Conservation (phyloP, 2,797 vertebrate species). For the Echeneis naucrates region DNA sequence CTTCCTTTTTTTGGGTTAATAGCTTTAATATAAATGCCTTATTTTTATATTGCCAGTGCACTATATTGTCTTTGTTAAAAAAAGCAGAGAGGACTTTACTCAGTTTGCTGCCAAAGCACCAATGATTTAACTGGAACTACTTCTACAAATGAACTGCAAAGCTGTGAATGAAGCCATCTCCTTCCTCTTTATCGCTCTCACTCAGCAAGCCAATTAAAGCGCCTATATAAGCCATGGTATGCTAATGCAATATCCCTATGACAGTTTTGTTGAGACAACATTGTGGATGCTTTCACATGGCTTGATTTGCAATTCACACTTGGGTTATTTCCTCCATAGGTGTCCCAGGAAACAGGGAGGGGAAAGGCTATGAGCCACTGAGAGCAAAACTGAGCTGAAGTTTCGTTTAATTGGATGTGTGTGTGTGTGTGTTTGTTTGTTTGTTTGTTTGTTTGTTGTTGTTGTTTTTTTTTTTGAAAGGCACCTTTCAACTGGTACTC, state of each 20-base stretch:
- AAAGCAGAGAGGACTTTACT: background rate
- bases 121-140: slow-evolving; percentile 30
- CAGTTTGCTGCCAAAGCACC: slow-evolving; percentile 25
- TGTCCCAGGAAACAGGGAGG: slow-evolving; percentile 32
- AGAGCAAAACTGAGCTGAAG: slow-evolving; percentile 41
- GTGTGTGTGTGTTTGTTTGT: slow-evolving; percentile 21
- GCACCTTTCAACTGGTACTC: slow-evolving; percentile 46
- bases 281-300: slow-evolving; percentile 66
- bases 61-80: slow-evolving; percentile 21
- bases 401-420: slow-evolving; percentile 50
- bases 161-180: slow-evolving; percentile 63
- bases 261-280: slow-evolving; percentile 68
- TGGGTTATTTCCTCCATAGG: slow-evolving; percentile 71
- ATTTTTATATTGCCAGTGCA: slow-evolving; percentile 1
- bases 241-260: slow-evolving; percentile 70
- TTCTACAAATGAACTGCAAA: slow-evolving; percentile 47
- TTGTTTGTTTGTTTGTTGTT: slow-evolving; percentile 34
- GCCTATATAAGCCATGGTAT: slow-evolving; percentile 56
- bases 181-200: slow-evolving; percentile 49
- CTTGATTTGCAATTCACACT: slow-evolving; percentile 78
- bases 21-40: background rate
- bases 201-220: slow-evolving; percentile 65
- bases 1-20: background rate
- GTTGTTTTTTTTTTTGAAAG: slow-evolving; percentile 37
- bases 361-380: slow-evolving; percentile 32